Evolutionary conservation across 1,140 invertebrate species (phyloP), one percentile per base, ranked within the genome.

Genomic region (Eriosoma lanigerum): DNA sequence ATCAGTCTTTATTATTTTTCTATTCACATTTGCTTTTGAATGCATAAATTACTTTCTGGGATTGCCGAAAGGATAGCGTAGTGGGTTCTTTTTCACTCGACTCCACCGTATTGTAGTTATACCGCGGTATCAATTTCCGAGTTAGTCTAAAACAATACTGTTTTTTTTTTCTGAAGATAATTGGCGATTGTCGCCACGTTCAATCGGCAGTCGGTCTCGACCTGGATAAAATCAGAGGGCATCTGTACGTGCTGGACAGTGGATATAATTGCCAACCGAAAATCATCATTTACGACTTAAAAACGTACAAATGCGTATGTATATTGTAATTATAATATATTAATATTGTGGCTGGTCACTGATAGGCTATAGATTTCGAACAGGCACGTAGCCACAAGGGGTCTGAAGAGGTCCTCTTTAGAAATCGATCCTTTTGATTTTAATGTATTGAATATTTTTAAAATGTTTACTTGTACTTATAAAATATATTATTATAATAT

Each of bases 231-330:
- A 19, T 62, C 8, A 81, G 58, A 68, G 62, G 72, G 1, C 86
- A 92, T 32, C 84, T 94, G 5, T 94, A 92, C 92, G 89, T 92
- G 6, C 83, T 92, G 44, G 89, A 90, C 83, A 88, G 89, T n/a
- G 93, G 93, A 0, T 93, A 90, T 85, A 89, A 91, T 26, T 94
- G 93, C 84, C 90, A 90, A 1, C 93, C 93, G 0, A 94, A 94
- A 86, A 88, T 94, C 24, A 86, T 93, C 15, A 88, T 93, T 17
- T 92, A 93, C 81, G 92, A 94, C 84, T 86, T 93, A 83, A 87
- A 88, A 26, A 93, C 90, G 0, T 89, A 92, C 84, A 88, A 88
- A 58, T 50, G 17, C 26, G 68, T 72, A 52, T 15, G 68, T 52
- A 32, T 32, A 32, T 19, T n/a, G 19, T 50, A 70, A 21, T 48